Base-by-base conservation (phyloP, 1,140 invertebrate species). In the Pseudachorutes palmiensis region DNA sequence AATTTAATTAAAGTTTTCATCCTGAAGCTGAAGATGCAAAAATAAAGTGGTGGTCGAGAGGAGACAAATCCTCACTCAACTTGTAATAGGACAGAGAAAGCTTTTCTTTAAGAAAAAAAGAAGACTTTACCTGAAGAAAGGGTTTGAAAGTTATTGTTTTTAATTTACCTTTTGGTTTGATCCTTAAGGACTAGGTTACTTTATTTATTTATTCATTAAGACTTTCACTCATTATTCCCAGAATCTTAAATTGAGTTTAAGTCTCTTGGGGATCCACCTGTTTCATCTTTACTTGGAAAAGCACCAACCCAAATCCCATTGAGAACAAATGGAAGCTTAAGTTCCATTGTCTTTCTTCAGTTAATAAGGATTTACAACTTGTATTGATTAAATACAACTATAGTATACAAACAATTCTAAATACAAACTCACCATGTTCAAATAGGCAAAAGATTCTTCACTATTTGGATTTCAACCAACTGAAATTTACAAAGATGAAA, bases 171-270 rank as follows among this genome's bases (percentile, higher is more conserved):
- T 45, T 45, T 45, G 19, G 36, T 12, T 45, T 9, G 19, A 45
- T 9, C 19, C 19, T 45, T 9, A 12, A 45, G 19, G 19, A 45
- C 9, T 19, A 19, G 9, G 9, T 45, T 19, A 45, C 36, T 45
- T 19, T 12, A 45, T 22, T 55, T 26, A 14, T 55, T 55, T 55
- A 55, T 55, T 24, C 51, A 55, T 55, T 55, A 26, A 41, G 12
- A 55, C 51, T 55, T 55, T 55, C 14, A 19, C 51, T 22, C 51
- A 55, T 55, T 55, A 55, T 55, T 55, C 24, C 5, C 24, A 16
- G 24, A 55, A 55, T 55, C 24, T 55, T 55, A 55, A 55, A 55
- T 55, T 55, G 51, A 26, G 51, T 55, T 55, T 55, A 24, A 55
- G 51, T 55, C 51, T 55, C 51, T 26, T 5, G 51, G 24, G 51